Evolutionary conservation across 2,797 vertebrate species (phyloP), one percentile per base, ranked within the genome.

Genomic region (Sciurus carolinensis): DNA sequence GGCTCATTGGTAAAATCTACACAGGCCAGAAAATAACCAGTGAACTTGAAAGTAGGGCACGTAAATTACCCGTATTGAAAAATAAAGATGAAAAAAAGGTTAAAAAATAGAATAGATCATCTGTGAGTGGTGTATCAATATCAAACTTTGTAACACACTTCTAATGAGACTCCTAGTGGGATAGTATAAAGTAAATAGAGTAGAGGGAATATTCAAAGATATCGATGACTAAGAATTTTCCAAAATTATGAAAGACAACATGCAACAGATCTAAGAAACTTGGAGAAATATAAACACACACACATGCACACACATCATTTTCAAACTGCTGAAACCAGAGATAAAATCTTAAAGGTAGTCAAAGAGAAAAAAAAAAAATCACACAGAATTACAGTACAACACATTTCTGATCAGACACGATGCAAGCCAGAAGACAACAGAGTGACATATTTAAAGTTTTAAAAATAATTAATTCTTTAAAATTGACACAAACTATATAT

Each of bases 181-280:
- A 44, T 30, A 80, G 62, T 44, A 28, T 39, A 26, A 28, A 84
- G 24, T 33, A 28, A 87, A 62, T 62, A 28, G 30, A 12, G 28
- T 3, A 36, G 28, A 86, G 52, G 62, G 62, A 90, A 80, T 57
- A 79, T 81, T 36, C 52, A 42, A 90, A 72, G 7, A 77, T 77
- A 47, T 12, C 33, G 59, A 67, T 69, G 24, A 22, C 18, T 14
- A 11, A 81, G 28, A 54, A 73, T 54, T 94, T 75, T 75, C 69
- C 57, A 47, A 57, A 73, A 88, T 75, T 89, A 57, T 76, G 36
- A 75, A 94, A 67, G 62, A 84, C 13, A 75, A 33, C 22, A 94
- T 88, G 2, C 20, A 30, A 54, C 50, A 94, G 22, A 66, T 47
- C 28, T 20, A 54, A 52, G 36, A 84, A 76, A 14, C 59, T 76